Percentiles rank a stretch among this genome's conserved stretches.
These are phyloP conservation scores for Temnopleurus reevesii DNA, from an alignment of 53 echinoderm and acorn worm genomes.

Conservation along the genomic window DNA sequence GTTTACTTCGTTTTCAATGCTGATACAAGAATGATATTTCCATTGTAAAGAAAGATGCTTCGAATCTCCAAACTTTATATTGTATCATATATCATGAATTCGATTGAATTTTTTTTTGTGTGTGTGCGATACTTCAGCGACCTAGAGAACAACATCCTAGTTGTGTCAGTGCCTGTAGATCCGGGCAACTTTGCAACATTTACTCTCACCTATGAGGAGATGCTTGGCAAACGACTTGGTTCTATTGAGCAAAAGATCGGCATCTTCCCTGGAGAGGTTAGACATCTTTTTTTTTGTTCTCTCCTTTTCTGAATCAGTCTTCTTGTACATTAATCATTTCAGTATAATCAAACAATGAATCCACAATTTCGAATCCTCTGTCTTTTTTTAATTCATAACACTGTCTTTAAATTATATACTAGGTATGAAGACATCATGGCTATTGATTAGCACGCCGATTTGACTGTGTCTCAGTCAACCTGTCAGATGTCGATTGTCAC, in stretches of 20 bases:
- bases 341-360: too few relatives aligned
- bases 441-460: too few relatives aligned
- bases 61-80: not conserved
- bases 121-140: slow-evolving; percentile 65
- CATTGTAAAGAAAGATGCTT: not conserved
- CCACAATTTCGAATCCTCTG: too few relatives aligned
- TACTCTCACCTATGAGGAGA: slow-evolving; percentile 72
- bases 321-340: too few relatives aligned
- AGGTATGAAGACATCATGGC: too few relatives aligned
- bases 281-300: not conserved
- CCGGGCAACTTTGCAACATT: slow-evolving; percentile 65
- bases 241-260: slow-evolving; percentile 72
- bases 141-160: slow-evolving; percentile 77
- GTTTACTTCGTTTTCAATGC: too few relatives aligned
- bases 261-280: slow-evolving; percentile 87
- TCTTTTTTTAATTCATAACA: too few relatives aligned
- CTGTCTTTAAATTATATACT: too few relatives aligned
- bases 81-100: too few relatives aligned
- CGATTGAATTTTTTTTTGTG: not conserved
- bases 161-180: slow-evolving; percentile 76
- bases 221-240: slow-evolving; percentile 73
- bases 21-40: too few relatives aligned
- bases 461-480: too few relatives aligned
- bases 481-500: too few relatives aligned
- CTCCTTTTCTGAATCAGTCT: not conserved